Conservation (phyloP, 1,140 invertebrate species). For the Andrena cerasifolii region DNA sequence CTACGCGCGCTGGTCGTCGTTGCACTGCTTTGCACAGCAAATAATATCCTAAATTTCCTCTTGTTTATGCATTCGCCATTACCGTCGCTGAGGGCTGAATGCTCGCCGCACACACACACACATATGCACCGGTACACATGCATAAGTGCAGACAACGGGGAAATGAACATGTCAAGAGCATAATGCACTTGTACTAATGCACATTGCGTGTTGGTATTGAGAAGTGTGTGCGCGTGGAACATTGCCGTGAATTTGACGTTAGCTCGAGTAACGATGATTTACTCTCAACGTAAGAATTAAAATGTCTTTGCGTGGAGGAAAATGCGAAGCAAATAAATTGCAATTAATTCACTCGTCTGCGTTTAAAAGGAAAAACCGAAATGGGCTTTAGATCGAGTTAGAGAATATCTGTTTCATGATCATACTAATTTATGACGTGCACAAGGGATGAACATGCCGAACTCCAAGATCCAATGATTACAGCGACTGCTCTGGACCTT, state of each 20-base stretch:
- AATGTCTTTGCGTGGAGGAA: neutral
- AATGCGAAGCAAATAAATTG: neutral
- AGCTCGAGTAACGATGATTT: constrained; percentile 7
- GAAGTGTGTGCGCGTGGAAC: constrained; percentile 3
- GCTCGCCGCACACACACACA: constrained; percentile 18
- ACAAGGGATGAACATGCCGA: too few relatives aligned
- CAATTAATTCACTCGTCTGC: too few relatives aligned
- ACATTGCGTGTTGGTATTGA: constrained; percentile 47
- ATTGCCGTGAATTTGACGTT: constrained; percentile 26
- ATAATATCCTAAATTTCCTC: constrained; percentile 60
- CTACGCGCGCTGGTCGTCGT: neutral
- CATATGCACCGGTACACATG: constrained; percentile 47
- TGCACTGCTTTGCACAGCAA: constrained; percentile 28
- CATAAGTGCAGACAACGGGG: constrained; percentile 44
- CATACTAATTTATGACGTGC: too few relatives aligned
- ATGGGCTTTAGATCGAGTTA: too few relatives aligned
- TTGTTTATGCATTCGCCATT: constrained; percentile 53
- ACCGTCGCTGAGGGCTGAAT: constrained; percentile 42
- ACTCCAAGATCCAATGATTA: too few relatives aligned
- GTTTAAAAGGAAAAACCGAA: too few relatives aligned
- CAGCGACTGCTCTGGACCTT: too few relatives aligned
- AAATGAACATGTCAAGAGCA: constrained; percentile 67
- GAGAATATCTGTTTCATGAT: too few relatives aligned
- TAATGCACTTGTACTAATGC: constrained; percentile 62
- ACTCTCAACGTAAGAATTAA: neutral